A percentile compares a stretch with the other conserved stretches of the same genome.
Evolutionary conservation across 1,140 invertebrate genomes (phyloP).

Genomic region (Formica selysi): DNA sequence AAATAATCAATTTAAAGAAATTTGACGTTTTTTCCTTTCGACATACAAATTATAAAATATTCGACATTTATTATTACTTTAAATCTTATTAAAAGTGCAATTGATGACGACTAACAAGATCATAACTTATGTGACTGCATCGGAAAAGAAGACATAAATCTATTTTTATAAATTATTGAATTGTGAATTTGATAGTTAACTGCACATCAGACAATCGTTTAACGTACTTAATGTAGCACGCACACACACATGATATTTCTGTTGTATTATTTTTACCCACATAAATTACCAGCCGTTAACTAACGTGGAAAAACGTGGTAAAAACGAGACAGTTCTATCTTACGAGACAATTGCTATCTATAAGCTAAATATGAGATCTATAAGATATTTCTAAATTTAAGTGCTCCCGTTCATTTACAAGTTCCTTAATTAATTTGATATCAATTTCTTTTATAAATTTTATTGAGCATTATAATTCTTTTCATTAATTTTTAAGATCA

Average conservation of each 20-base stretch:
- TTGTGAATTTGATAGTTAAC: slow-evolving; percentile 1
- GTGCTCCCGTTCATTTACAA: neutral
- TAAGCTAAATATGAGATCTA: neutral
- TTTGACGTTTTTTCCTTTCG: neutral
- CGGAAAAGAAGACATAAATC: neutral
- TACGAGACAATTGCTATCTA: neutral
- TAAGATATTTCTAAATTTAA: neutral
- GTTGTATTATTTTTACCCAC: neutral
- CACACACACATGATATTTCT: neutral
- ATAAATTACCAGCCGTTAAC: neutral
- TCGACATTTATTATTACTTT: neutral
- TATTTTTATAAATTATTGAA: neutral
- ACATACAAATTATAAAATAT: neutral
- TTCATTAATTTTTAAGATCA: neutral
- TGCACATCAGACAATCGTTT: neutral
- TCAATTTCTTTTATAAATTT: neutral
- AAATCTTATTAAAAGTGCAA: slow-evolving; percentile 1
- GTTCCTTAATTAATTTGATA: neutral
- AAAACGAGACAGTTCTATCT: neutral
- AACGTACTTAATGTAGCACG: neutral
- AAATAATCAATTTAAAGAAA: neutral
- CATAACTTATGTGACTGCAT: neutral
- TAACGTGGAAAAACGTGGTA: neutral
- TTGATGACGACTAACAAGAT: neutral
- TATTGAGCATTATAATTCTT: neutral